Conservation (phyloP, 2,113 vertebrate species). For the Sinocyclocheilus anophthalmus region DNA sequence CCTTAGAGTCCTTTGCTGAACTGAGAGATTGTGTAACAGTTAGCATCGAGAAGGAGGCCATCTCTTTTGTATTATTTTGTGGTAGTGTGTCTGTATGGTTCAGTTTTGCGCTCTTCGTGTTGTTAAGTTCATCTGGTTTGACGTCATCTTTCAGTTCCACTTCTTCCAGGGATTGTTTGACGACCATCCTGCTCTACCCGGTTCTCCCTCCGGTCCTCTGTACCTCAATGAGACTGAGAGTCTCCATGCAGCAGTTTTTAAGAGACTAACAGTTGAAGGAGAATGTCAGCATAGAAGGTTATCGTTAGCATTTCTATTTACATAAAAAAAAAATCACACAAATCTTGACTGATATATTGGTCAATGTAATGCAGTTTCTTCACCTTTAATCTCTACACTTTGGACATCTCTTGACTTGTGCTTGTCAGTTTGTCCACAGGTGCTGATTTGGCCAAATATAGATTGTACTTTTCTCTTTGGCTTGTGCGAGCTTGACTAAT, state of each 20-base stretch:
- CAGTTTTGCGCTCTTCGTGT: neutral
- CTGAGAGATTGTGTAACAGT: neutral
- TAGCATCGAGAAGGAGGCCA: neutral
- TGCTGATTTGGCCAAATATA: slow-evolving; percentile 66
- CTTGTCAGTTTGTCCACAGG: slow-evolving; percentile 17
- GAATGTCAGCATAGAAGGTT: neutral
- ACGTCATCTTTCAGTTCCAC: neutral
- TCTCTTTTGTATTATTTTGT: neutral
- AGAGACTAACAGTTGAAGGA: slow-evolving; percentile 55
- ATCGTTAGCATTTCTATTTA: neutral
- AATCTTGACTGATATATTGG: neutral
- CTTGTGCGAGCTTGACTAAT: slow-evolving; percentile 45
- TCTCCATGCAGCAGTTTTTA: slow-evolving; percentile 58
- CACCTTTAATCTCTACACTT: slow-evolving; percentile 37
- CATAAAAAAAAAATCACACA: neutral
- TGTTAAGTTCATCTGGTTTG: neutral
- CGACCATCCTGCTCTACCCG: slow-evolving; percentile 3
- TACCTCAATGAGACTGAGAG: slow-evolving; percentile 5
- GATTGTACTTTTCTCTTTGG: slow-evolving; percentile 65
- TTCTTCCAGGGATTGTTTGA: neutral
- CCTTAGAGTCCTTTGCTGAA: neutral
- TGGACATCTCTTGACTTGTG: neutral
- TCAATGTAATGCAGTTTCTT: neutral
- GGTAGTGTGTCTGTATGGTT: neutral
- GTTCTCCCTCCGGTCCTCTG: neutral